Evolutionary conservation across 1,140 invertebrate species (phyloP).

Genomic region (Brachystomella parvula): DNA sequence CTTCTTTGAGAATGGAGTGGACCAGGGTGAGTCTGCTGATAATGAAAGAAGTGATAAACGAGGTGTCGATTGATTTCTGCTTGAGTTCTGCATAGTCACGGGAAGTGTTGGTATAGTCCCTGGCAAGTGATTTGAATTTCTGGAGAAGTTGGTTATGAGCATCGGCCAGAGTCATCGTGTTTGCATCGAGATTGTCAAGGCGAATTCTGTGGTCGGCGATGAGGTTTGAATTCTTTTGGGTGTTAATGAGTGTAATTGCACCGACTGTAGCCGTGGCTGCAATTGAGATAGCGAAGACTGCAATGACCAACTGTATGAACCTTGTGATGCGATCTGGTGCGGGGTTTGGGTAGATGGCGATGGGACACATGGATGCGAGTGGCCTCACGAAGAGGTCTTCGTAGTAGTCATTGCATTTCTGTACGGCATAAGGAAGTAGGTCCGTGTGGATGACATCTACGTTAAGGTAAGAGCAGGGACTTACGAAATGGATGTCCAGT

Average conservation of each 20-base stretch:
- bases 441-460: background rate
- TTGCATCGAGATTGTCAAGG: too few relatives aligned
- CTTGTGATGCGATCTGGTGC: background rate
- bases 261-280: background rate
- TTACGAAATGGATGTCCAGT: slow-evolving; percentile 15
- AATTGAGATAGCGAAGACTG: background rate
- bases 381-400: slow-evolving; percentile 14
- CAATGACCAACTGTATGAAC: background rate
- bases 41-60: background rate
- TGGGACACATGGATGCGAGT: slow-evolving; percentile 14
- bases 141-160: background rate
- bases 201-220: background rate
- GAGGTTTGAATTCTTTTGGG: background rate
- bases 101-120: background rate
- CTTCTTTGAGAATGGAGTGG: background rate
- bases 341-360: background rate
- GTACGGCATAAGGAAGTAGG: background rate
- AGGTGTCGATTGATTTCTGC: background rate
- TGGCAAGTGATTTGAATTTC: background rate
- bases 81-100: background rate
- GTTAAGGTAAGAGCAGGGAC: background rate
- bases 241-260: background rate
- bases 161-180: too few relatives aligned
- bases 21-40: background rate
- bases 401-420: slow-evolving; percentile 12